Evolutionary conservation across 2,113 vertebrate species (phyloP).

Genomic region (Leptocoma aspasia): DNA sequence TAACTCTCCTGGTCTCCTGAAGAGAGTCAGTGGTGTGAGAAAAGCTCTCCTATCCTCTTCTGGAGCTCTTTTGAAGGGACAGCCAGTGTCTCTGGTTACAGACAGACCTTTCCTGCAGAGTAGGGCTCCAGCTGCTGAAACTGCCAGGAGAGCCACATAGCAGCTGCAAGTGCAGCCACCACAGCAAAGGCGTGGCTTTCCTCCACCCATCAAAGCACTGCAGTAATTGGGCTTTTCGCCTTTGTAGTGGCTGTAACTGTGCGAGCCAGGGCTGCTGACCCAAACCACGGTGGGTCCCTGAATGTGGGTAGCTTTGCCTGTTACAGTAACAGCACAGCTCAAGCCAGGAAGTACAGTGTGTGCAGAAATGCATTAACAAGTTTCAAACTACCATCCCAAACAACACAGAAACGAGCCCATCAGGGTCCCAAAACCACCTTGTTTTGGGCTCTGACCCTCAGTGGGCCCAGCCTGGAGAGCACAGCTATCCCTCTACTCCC

Average conservation of each 20-base stretch:
- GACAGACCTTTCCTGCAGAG: background rate
- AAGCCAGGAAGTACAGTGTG: background rate
- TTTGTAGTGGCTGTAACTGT: background rate
- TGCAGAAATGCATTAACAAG: accelerated
- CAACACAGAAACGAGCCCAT: background rate
- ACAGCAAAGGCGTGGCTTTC: background rate
- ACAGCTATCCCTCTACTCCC: background rate
- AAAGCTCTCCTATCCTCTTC: background rate
- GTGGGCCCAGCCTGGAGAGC: accelerated
- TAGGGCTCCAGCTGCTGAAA: background rate
- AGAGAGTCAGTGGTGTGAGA: background rate
- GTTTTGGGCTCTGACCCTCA: accelerated
- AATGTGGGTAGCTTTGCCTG: background rate
- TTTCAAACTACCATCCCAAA: background rate
- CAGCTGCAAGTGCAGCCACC: background rate
- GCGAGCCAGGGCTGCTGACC: background rate
- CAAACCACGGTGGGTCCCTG: background rate
- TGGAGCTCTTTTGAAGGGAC: background rate
- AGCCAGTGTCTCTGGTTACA: background rate
- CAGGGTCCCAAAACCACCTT: background rate
- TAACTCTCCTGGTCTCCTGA: background rate
- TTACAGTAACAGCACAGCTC: background rate
- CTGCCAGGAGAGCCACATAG: background rate
- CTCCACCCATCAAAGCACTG: background rate
- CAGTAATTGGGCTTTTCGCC: background rate